Percentiles rank a stretch among this genome's conserved stretches.
These are phyloP conservation scores for Myopa testacea DNA, from an alignment of 2,888 invertebrate genomes.

Conservation along the genomic window DNA sequence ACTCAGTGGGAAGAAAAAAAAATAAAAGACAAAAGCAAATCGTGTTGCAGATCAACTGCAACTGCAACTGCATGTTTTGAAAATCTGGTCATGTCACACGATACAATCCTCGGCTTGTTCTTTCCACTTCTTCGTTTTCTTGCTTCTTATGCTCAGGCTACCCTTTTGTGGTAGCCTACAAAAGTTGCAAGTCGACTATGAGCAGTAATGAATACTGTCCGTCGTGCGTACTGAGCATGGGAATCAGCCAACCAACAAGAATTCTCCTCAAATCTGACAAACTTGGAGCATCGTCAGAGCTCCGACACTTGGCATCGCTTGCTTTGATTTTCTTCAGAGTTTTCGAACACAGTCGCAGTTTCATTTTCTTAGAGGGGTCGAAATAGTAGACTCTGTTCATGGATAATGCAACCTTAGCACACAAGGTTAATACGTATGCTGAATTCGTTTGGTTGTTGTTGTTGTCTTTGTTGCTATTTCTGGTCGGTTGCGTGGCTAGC, in stretches of 20 bases:
- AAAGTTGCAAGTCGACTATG: not conserved
- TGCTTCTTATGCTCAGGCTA: not conserved
- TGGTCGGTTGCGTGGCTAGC: not conserved
- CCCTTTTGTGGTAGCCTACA: not conserved
- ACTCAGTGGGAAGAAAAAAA: too few species aligned
- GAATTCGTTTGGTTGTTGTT: not conserved
- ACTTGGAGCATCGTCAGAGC: not conserved
- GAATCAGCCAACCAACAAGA: slow-evolving; percentile 15
- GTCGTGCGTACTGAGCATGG: slow-evolving; percentile 11
- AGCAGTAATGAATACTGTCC: not conserved
- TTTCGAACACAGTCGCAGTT: not conserved
- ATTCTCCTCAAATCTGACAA: slow-evolving; percentile 10
- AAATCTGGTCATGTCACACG: not conserved
- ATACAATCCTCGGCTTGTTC: not conserved
- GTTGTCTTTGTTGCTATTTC: not conserved
- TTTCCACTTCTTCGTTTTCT: not conserved
- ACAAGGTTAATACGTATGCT: slow-evolving; percentile 10
- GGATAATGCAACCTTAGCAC: not conserved
- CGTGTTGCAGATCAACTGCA: not conserved
- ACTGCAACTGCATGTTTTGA: not conserved
- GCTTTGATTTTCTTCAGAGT: not conserved
- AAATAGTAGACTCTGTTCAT: slow-evolving; percentile 24
- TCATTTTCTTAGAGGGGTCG: not conserved
- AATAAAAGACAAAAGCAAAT: too few species aligned
- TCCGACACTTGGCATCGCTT: not conserved